Conservation (phyloP, 2,888 invertebrate genomes). For the Gymnoscelis rufifasciata region DNA sequence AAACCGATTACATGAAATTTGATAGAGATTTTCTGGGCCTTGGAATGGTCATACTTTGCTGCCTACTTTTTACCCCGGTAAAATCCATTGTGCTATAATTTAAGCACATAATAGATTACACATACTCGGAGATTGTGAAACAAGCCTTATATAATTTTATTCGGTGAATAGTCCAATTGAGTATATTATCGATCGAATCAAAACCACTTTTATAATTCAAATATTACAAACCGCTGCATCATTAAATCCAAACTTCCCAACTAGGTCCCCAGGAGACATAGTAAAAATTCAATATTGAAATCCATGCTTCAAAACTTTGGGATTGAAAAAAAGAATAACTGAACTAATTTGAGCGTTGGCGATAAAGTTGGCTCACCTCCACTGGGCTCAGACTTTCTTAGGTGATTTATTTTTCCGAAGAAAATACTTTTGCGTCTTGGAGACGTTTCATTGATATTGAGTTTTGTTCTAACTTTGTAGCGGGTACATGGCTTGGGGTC, state of each 20-base stretch:
- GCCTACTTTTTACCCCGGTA: no score
- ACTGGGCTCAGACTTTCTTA: constrained; percentile 60
- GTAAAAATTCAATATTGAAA: constrained; percentile 73
- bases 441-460: constrained; percentile 69
- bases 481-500: neutral
- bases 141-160: no score
- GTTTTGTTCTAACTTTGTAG: constrained; percentile 64
- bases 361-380: constrained; percentile 62
- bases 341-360: constrained; percentile 68
- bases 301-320: constrained; percentile 69
- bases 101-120: no score
- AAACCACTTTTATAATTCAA: no score
- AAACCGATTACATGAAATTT: no score
- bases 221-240: constrained; percentile 24
- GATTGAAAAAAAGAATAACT: constrained; percentile 54
- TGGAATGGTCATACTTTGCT: no score
- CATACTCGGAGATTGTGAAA: no score
- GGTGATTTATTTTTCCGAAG: constrained; percentile 69
- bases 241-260: constrained; percentile 50
- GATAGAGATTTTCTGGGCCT: no score
- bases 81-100: no score
- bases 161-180: no score
- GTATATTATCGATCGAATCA: no score
- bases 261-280: constrained; percentile 44
- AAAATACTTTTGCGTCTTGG: constrained; percentile 61